These are phyloP conservation scores for Fissipunctia ypsillon DNA, from an alignment of 2,888 invertebrate genomes.

Conservation along the genomic window DNA sequence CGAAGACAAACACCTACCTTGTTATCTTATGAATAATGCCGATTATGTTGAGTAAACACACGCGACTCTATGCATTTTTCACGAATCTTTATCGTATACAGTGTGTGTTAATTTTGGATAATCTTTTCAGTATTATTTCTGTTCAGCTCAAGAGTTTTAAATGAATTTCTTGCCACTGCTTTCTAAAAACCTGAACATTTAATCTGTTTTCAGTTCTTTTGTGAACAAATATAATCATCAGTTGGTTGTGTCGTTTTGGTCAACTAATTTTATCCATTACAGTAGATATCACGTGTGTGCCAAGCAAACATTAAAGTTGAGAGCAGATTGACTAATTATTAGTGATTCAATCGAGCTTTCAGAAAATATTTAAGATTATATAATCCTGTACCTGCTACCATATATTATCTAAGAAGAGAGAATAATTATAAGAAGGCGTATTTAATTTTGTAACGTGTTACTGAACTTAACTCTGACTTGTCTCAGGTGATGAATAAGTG, in stretches of 20 bases:
- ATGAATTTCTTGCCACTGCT: background rate
- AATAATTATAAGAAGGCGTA: background rate
- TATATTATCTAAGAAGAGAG: background rate
- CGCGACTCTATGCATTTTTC: constrained; percentile 86
- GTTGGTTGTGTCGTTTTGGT: background rate
- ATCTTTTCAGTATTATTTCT: constrained; percentile 24
- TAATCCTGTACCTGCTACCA: background rate
- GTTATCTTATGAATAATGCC: constrained; percentile 91
- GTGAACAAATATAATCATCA: background rate
- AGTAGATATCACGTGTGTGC: background rate
- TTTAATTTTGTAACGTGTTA: background rate
- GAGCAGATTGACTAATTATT: background rate
- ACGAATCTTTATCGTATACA: constrained; percentile 84
- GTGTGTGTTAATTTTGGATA: constrained; percentile 70
- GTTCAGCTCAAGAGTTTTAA: background rate
- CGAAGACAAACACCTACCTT: constrained; percentile 86
- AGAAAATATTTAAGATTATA: background rate
- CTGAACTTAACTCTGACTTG: background rate
- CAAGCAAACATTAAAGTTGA: background rate
- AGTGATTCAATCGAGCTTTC: background rate
- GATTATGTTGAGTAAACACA: constrained; percentile 89
- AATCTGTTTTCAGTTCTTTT: background rate
- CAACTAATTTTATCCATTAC: background rate
- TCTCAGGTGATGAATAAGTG: background rate
- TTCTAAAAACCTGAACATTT: background rate